Evolutionary conservation across 2,888 invertebrate genomes (phyloP), one percentile per base, ranked within the genome.

Genomic region (Agrochola macilenta): DNA sequence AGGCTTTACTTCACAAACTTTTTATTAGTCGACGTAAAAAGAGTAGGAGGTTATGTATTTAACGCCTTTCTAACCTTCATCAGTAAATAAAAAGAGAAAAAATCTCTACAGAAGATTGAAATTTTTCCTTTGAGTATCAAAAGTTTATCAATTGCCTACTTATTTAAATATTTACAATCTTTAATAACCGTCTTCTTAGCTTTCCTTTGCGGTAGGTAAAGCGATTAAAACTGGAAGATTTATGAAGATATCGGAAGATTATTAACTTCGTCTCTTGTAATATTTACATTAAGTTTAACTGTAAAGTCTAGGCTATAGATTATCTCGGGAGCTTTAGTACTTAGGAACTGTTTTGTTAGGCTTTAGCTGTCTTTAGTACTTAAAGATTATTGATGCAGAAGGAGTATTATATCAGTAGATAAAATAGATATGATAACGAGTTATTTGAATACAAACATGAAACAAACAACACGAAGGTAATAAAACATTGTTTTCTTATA

Each of bases 101-200:
- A 30, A 46, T 43, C 1, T 49, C 14, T 39, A 1, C 5, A 35
- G 1, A 35, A 54, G 23, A 54, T n/a, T 80, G 0, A 46, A 39
- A 39, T 71, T 69, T 78, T 49, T 60, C 39, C 14, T 43, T 49
- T 1, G 30, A 69, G 7, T n/a, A 52, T 54, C 35, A 35, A 30
- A 71, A 69, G 46, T 84, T 54, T 66, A 80, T 69, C 66, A 74
- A 74, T 74, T 58, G 5, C 66, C 30, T 60, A 7, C 52, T 8
- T 52, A 68, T 20, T 68, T 60, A 69, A 82, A 84, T 82, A 82
- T 82, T 81, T 57, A 65, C 74, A 35, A 35, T 68, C 12, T 52
- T 68, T 60, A 66, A 75, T 69, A 68, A 35, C 65, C 52, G 39
- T 70, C 20, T 52, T 54, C 54, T 30, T 14, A 35, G 54, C 54